Evolutionary conservation across 2,113 vertebrate genomes (phyloP).

Genomic region (Spilogale gracilis): DNA sequence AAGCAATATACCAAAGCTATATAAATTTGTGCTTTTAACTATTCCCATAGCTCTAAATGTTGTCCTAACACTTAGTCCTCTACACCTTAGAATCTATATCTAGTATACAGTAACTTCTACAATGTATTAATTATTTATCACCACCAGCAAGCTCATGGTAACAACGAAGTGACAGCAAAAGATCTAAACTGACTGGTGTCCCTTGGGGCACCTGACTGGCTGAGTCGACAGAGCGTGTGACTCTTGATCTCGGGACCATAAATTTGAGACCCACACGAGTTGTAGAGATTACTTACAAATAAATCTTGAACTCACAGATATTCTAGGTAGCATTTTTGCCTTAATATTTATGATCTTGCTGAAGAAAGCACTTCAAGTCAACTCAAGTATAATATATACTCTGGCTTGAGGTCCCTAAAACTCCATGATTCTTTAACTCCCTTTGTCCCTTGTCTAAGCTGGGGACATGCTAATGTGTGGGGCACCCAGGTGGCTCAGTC

Average conservation of each 20-base stretch:
- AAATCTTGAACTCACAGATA: background rate
- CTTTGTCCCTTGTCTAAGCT: background rate
- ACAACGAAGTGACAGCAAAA: background rate
- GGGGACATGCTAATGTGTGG: background rate
- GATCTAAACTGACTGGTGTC: background rate
- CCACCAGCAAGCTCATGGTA: background rate
- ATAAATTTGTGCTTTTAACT: background rate
- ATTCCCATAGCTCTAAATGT: background rate
- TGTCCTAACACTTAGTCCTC: background rate
- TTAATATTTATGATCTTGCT: background rate
- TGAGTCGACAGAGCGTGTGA: background rate
- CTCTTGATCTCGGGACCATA: background rate
- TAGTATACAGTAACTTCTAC: background rate
- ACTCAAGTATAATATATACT: background rate
- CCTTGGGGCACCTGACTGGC: background rate
- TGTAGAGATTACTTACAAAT: background rate
- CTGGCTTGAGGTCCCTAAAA: background rate
- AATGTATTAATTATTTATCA: background rate
- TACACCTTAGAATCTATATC: background rate
- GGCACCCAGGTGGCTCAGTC: too few species aligned
- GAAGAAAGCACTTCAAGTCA: conserved; percentile 21
- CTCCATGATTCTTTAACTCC: background rate
- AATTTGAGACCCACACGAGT: too few species aligned
- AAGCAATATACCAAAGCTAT: background rate
- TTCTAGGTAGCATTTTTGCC: background rate